These are phyloP conservation scores for Chaenogobius annularis DNA, from an alignment of 2,113 vertebrate genomes.

Conservation along the genomic window DNA sequence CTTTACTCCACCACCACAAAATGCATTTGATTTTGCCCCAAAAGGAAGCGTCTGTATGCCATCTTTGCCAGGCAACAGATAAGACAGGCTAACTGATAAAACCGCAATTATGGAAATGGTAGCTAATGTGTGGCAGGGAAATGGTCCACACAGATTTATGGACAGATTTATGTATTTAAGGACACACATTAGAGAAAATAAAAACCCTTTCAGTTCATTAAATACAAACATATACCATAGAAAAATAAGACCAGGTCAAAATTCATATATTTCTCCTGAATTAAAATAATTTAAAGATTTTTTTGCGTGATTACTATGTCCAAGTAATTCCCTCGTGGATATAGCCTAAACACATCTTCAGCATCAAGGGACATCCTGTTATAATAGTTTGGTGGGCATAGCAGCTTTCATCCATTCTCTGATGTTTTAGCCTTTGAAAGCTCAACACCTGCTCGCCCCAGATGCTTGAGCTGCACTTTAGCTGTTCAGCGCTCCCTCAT, in stretches of 20 bases:
- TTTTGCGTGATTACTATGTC: not conserved
- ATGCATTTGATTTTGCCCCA: constrained; percentile 10
- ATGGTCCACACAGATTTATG: too few relatives aligned
- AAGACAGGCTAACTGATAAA: not conserved
- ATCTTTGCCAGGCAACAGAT: constrained; percentile 30
- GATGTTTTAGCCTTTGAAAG: constrained; percentile 65
- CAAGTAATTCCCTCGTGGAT: not conserved
- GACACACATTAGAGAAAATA: too few relatives aligned
- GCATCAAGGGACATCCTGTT: constrained; percentile 44
- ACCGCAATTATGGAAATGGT: constrained; percentile 29
- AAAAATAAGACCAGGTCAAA: constrained; percentile 6
- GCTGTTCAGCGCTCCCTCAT: constrained; percentile 42
- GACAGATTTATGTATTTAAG: too few relatives aligned
- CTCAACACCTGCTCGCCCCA: constrained; percentile 68
- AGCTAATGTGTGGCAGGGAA: constrained; percentile 7
- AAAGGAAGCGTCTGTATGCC: constrained; percentile 31
- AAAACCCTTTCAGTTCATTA: not conserved
- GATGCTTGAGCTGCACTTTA: constrained; percentile 39
- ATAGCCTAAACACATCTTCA: constrained; percentile 11
- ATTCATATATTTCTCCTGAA: not conserved
- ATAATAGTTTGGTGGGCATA: constrained; percentile 50
- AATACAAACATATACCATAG: not conserved
- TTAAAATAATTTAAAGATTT: not conserved
- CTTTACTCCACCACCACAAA: constrained; percentile 12
- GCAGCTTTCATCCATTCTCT: constrained; percentile 63